Base-by-base conservation (phyloP, 2,113 vertebrate genomes). In the Cavia aperea region DNA sequence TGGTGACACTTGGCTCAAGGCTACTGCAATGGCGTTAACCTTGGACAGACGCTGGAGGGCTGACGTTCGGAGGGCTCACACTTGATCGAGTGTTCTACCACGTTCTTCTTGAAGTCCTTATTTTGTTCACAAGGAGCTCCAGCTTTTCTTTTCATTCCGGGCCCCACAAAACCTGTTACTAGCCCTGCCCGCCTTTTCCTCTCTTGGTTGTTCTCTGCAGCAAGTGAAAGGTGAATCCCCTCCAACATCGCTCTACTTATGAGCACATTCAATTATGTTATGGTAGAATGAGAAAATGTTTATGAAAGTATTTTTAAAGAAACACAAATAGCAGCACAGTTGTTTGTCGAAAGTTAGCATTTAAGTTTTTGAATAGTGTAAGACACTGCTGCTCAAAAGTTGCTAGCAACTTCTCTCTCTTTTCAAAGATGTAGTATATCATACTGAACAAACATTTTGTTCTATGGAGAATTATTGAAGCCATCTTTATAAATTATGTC, bases 11-110 rank as follows among this genome's bases (percentile, higher is more conserved):
- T 36, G 29, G 21, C 18, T 2, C n/a, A 49, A 1, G 10, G 21
- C 11, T 24, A 26, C 70, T n/a, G 11, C 49, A 1, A 1, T 4
- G 2, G 1, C 31, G 8, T 24, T 3, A 0, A 33, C 23, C 18
- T 14, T 49, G 15, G 23, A 29, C 14, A 19, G 62, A 24, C 19
- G 62, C 12, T 2, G 1, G 26, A 14, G 19, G 19, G 5, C 13
- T 24, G 83, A 83, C 18, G 23, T 49, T 39, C 19, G 36, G 60
- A 51, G 13, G 26, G 23, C 24, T 83, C 3, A 26, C 0, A 0
- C 8, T 29, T 39, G 24, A 13, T 5, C 56, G 49, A 49, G 19
- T 29, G 11, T 6, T 66, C 36, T 33, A 14, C 14, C 31, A 2
- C 49, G 18, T 51, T 8, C 75, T 12, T 51, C 46, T 77, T 49